Percentiles rank a stretch among this genome's conserved stretches.
phyloP scores from a whole-genome alignment of 2,888 invertebrate species.

The Microctonus brassicae region DNA sequence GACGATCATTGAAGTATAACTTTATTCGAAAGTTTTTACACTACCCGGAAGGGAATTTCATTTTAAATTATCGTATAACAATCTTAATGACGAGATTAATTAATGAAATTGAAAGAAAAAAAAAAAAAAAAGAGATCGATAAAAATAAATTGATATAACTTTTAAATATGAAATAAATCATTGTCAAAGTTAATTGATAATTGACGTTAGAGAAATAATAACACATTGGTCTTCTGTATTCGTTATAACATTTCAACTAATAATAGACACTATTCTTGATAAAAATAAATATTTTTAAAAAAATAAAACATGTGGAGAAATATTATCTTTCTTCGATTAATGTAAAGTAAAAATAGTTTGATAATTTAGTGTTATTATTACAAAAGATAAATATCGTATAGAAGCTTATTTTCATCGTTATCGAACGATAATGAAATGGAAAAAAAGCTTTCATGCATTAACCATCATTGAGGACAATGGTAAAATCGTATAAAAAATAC shows the following conservation, averaged over 20 bases:
- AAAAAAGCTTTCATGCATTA: background rate
- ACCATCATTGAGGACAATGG: background rate
- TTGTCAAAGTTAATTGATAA: background rate
- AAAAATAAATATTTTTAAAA: background rate
- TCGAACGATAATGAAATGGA: background rate
- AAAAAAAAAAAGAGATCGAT: background rate
- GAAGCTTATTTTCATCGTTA: background rate
- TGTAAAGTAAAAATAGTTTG: background rate
- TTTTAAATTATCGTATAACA: background rate
- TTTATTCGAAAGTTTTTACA: background rate
- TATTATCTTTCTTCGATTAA: background rate
- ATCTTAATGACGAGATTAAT: background rate
- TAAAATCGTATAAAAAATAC: background rate
- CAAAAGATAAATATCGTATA: background rate
- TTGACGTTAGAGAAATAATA: background rate
- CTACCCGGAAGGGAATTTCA: background rate
- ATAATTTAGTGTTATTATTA: slow-evolving; percentile 15
- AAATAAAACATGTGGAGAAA: background rate
- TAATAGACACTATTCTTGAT: background rate
- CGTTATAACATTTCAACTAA: background rate
- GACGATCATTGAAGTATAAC: background rate
- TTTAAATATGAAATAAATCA: background rate
- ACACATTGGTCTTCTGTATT: background rate
- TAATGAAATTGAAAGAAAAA: background rate
- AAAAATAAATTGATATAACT: background rate